A percentile compares a stretch with the other conserved stretches of the same genome.
Conservation (phyloP, 1,140 invertebrate genomes). For the Diplogasteroides magnus region DNA sequence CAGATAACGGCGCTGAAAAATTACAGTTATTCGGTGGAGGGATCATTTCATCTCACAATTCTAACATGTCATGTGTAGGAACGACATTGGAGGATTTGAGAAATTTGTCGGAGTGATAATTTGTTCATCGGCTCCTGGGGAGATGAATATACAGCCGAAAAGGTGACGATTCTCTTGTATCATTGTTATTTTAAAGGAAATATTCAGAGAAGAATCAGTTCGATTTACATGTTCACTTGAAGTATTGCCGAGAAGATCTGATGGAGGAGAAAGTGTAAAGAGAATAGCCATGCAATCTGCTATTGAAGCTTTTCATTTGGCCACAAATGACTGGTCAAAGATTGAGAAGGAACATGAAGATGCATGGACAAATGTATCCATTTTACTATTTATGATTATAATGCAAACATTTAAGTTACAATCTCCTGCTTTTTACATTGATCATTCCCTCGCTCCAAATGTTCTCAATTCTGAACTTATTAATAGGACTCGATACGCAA, state of each 20-base stretch:
- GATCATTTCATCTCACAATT: no score
- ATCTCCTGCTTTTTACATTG: conserved; percentile 33
- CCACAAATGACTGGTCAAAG: conserved; percentile 24
- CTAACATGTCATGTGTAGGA: no score
- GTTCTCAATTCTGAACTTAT: conserved; percentile 42
- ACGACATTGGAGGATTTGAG: no score
- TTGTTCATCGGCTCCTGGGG: no score
- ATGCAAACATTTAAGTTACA: conserved; percentile 40
- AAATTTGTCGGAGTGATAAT: no score
- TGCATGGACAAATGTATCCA: conserved; percentile 38
- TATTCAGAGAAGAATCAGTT: conserved; percentile 47
- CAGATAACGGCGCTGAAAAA: no score
- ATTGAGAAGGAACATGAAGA: conserved; percentile 41
- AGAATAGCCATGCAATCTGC: conserved; percentile 14
- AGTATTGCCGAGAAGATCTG: conserved; percentile 4
- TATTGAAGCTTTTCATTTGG: conserved; percentile 11
- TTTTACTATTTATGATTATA: neutral
- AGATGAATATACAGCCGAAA: no score
- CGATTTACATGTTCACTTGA: conserved; percentile 43
- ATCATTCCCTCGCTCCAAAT: conserved; percentile 45
- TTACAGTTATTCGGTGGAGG: no score
- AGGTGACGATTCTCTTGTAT: no score
- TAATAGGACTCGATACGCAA: conserved; percentile 38
- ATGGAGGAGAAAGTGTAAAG: neutral
- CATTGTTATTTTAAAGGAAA: no score